Percentiles rank a stretch among this genome's conserved stretches.
Conservation (phyloP, 2,888 invertebrate species). For the Lasioglossum zephyrum region DNA sequence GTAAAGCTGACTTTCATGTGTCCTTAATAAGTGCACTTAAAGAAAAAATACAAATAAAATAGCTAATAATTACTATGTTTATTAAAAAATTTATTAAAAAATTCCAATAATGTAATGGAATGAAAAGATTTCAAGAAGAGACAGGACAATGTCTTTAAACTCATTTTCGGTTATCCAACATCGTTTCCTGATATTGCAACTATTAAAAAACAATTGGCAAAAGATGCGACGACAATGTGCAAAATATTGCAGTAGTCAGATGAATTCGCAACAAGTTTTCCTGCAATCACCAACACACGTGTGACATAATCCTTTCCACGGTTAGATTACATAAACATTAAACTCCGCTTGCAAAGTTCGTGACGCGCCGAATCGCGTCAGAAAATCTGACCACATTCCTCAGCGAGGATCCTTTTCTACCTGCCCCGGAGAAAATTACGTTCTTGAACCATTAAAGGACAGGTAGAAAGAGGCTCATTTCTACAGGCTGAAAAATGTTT, state of each 20-base stretch:
- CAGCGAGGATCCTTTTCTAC: constrained; percentile 15
- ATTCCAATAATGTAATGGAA: neutral
- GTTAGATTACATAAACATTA: neutral
- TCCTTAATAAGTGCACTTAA: no score
- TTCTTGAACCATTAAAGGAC: neutral
- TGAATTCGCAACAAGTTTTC: neutral
- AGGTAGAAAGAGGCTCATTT: constrained; percentile 9
- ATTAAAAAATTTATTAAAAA: no score
- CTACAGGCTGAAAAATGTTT: neutral
- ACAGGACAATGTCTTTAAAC: neutral
- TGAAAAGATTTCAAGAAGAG: neutral
- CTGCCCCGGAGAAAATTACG: constrained; percentile 22
- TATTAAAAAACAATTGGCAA: neutral
- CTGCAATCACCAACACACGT: neutral
- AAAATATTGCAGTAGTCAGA: neutral
- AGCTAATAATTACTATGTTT: no score
- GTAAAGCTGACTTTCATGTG: no score
- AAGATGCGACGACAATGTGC: neutral
- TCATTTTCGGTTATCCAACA: neutral
- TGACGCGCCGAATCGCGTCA: neutral
- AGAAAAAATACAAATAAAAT: no score
- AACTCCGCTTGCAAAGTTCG: neutral
- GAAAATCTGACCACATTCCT: constrained; percentile 3
- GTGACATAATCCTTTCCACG: neutral
- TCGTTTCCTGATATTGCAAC: neutral